Evolutionary conservation across 2,888 invertebrate genomes (phyloP).

Genomic region (Tipula helvola): DNA sequence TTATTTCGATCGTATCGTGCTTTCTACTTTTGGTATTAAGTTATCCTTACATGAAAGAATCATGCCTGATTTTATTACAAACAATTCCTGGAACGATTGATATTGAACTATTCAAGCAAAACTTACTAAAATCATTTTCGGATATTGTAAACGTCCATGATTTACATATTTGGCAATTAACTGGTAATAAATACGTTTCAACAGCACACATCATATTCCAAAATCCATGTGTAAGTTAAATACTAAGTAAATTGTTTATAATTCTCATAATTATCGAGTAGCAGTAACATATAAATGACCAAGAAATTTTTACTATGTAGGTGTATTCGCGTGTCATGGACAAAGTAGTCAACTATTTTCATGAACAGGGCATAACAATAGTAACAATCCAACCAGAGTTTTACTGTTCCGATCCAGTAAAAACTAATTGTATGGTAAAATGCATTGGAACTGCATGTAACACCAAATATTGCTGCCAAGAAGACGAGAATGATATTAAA

Average conservation of each 20-base stretch:
- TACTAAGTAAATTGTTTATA: constrained; percentile 5
- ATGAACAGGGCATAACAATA: constrained; percentile 66
- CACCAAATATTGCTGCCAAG: constrained; percentile 33
- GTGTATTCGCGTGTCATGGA: constrained; percentile 44
- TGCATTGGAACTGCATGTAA: constrained; percentile 35
- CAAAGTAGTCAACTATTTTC: constrained; percentile 59
- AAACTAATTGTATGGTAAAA: constrained; percentile 32
- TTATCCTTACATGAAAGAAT: constrained; percentile 78
- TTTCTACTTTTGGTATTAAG: constrained; percentile 56
- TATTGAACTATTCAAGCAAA: constrained; percentile 52
- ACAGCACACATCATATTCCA: constrained; percentile 72
- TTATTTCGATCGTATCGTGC: constrained; percentile 63
- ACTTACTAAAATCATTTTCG: constrained; percentile 51
- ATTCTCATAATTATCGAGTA: background rate
- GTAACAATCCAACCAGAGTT: constrained; percentile 86
- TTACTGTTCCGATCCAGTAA: constrained; percentile 22
- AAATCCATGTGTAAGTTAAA: constrained; percentile 41
- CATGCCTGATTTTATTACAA: constrained; percentile 76
- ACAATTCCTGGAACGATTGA: constrained; percentile 85
- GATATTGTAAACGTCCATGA: constrained; percentile 70
- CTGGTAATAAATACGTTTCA: constrained; percentile 64
- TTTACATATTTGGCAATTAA: constrained; percentile 80
- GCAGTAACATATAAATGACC: too few species aligned
- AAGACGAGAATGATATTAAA: background rate
- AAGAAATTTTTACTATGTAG: constrained; percentile 20